Percentiles rank a stretch among this genome's conserved stretches.
Conservation (phyloP, 2,797 vertebrate species). For the Melanotaenia maccullochi region DNA sequence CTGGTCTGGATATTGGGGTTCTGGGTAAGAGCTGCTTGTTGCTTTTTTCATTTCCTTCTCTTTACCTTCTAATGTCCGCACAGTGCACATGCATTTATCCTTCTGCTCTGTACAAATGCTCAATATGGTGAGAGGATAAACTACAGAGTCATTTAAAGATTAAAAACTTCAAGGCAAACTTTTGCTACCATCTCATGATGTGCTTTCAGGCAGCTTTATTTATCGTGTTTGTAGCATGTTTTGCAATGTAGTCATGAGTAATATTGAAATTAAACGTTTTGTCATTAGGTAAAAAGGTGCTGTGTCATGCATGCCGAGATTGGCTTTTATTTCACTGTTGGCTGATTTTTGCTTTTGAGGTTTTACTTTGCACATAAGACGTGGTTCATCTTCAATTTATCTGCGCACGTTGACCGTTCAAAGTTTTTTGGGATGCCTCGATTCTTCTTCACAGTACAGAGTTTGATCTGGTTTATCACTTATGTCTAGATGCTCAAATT, state of each 20-base stretch:
- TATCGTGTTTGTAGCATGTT: background rate
- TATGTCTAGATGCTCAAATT: background rate
- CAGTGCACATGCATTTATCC: background rate
- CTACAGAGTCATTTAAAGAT: background rate
- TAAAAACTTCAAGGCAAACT: background rate
- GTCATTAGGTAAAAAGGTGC: background rate
- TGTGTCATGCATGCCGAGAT: background rate
- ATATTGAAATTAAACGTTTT: background rate
- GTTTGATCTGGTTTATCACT: background rate
- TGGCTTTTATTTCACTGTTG: background rate
- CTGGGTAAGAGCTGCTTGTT: conserved; percentile 84
- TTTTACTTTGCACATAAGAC: background rate
- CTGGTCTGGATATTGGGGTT: conserved; percentile 90
- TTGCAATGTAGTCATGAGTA: background rate
- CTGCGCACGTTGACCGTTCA: background rate
- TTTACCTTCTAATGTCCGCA: background rate
- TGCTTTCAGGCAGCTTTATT: background rate
- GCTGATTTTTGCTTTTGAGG: background rate
- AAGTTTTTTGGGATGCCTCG: background rate
- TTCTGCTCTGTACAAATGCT: background rate
- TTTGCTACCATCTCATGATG: background rate
- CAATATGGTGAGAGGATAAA: background rate
- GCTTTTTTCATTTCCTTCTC: background rate
- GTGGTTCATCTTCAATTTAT: background rate
- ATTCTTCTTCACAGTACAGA: background rate